These are phyloP conservation scores for Dyspetes luteomarginatus DNA, from an alignment of 2,888 invertebrate species.

Conservation along the genomic window DNA sequence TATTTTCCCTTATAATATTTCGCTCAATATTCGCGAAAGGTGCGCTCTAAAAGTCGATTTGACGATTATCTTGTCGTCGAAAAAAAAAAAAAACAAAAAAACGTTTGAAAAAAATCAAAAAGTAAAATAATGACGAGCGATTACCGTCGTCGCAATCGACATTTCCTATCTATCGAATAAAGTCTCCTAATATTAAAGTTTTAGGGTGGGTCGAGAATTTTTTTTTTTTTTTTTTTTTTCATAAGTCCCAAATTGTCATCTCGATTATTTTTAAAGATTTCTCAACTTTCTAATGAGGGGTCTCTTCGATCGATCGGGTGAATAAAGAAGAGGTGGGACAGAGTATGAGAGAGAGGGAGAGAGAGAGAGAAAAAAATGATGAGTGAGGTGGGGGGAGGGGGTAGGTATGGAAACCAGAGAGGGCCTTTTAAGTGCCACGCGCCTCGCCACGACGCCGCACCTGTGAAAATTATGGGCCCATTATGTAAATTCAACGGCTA, in stretches of 20 bases:
- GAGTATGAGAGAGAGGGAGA: constrained; percentile 27
- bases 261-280: constrained; percentile 59
- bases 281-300: constrained; percentile 53
- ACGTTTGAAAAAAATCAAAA: background rate
- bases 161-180: constrained; percentile 36
- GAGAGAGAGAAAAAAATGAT: too few species aligned
- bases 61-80: constrained; percentile 7
- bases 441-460: constrained; percentile 52
- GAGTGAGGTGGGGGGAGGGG: constrained; percentile 16
- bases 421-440: constrained; percentile 36
- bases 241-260: constrained; percentile 48
- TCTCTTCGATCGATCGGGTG: constrained; percentile 47
- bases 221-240: too few species aligned
- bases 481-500: constrained; percentile 59
- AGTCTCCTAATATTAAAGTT: constrained; percentile 40
- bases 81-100: constrained; percentile 29
- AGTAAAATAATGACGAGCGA: constrained; percentile 37
- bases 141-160: constrained; percentile 43
- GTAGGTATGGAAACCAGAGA: constrained; percentile 1
- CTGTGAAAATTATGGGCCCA: constrained; percentile 61
- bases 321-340: constrained; percentile 23
- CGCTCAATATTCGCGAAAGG: constrained; percentile 50
- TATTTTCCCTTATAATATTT: too few species aligned
- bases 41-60: constrained; percentile 2
- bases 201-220: background rate